Evolutionary conservation across 2,797 vertebrate species (phyloP), one percentile per base, ranked within the genome.

Genomic region (Sarcoramphus papa): DNA sequence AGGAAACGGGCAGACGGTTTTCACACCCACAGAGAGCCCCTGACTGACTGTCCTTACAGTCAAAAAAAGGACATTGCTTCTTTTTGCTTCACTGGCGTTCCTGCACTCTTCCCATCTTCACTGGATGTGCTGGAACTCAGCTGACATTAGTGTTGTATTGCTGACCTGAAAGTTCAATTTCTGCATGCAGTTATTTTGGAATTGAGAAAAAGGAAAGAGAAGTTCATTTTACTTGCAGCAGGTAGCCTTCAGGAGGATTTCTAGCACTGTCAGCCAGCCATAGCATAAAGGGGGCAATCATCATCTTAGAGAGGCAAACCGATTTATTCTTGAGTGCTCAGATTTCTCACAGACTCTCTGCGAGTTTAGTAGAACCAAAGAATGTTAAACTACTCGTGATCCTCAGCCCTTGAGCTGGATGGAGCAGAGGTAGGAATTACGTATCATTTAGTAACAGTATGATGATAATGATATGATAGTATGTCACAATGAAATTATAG

Each of bases 71-170:
- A 23, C 21, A 0, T 23, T 9, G 33, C n/a, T n/a, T 20, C 11
- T 4, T 54, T 30, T 18, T 41, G 45, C 45, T 50, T 81, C 83
- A 21, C 30, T 41, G 43, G 48, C 60, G 4, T 47, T n/a, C 28
- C 45, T 35, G 56, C 25, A 2, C 28, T 43, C 62, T 27, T 51
- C 37, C 47, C 23, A 9, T 10, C 45, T 14, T 22, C 23, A 2
- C 35, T 6, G 2, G 5, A 3, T 0, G 4, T 19, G 28, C 60
- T 33, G 62, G 25, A 25, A 9, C 21, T 25, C 23, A 2, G 48
- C 47, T 48, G 59, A 8, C n/a, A 2, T 2, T 7, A 33, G 20
- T 8, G 2, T 4, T 20, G 33, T 18, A 4, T 3, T 13, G 60
- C 60, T 0, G 3, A 45, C 43, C 59, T 41, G 25, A 27, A 65